Evolutionary conservation across 2,888 invertebrate genomes (phyloP).

Genomic region (Sphaerophoria rueppellii): DNA sequence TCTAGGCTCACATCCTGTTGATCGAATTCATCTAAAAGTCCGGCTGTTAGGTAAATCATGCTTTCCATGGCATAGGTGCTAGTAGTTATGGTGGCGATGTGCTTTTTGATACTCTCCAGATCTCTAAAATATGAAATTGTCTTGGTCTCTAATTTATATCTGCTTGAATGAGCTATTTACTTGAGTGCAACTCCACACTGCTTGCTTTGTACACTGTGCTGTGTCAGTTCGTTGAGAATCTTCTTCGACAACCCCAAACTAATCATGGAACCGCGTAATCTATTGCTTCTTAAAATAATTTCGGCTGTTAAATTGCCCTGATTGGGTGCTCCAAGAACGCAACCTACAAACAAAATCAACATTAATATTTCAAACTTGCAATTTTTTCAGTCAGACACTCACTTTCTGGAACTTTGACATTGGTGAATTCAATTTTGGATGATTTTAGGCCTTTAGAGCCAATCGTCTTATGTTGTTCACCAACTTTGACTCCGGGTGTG

Average conservation of each 20-base stretch:
- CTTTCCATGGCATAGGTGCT: conserved; percentile 92
- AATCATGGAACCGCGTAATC: conserved; percentile 82
- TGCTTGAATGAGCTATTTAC: conserved; percentile 69
- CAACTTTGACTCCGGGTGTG: conserved; percentile 84
- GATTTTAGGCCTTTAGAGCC: conserved; percentile 82
- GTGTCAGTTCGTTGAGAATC: conserved; percentile 83
- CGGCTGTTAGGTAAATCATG: conserved; percentile 91
- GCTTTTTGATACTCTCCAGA: conserved; percentile 77
- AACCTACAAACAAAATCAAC: conserved; percentile 79
- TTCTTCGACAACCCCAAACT: conserved; percentile 83
- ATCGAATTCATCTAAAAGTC: conserved; percentile 88
- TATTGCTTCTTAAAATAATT: conserved; percentile 79
- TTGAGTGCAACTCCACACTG: conserved; percentile 77
- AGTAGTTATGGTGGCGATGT: conserved; percentile 81
- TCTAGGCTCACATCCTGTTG: conserved; percentile 92
- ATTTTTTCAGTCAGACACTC: conserved; percentile 19
- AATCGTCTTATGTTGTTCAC: conserved; percentile 83
- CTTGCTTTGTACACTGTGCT: conserved; percentile 83
- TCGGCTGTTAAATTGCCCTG: conserved; percentile 84
- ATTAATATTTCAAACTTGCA: not conserved
- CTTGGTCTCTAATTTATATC: not conserved
- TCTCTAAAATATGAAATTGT: conserved; percentile 75
- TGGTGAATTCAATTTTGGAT: conserved; percentile 84
- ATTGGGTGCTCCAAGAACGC: conserved; percentile 85
- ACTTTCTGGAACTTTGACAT: conserved; percentile 84